Conservation (phyloP, 1,140 invertebrate genomes). For the Rhopalosiphum maidis region DNA sequence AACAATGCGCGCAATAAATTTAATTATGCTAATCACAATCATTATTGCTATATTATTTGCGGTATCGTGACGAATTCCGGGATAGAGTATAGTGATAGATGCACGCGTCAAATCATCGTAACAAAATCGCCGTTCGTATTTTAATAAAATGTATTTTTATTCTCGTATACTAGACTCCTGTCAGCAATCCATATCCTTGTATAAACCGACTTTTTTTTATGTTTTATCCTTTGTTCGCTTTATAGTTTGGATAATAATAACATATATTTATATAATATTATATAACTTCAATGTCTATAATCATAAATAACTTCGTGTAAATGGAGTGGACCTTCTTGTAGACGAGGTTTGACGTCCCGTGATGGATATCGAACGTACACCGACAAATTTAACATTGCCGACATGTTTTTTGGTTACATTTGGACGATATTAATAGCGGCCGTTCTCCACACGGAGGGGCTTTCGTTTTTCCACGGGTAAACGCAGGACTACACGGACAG, state of each 20-base stretch:
- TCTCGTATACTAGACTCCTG: background rate
- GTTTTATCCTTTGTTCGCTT: background rate
- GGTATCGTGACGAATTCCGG: background rate
- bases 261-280: background rate
- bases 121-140: background rate
- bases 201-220: background rate
- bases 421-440: conserved; percentile 44
- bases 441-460: background rate
- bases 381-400: conserved; percentile 33
- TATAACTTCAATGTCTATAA: background rate
- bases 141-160: background rate
- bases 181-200: background rate
- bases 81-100: background rate
- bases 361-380: conserved; percentile 34
- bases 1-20: background rate
- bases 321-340: background rate
- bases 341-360: conserved; percentile 13
- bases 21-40: background rate
- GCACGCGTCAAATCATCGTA: background rate
- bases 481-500: background rate
- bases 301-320: conserved; percentile 38
- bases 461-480: conserved; percentile 34
- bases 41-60: background rate
- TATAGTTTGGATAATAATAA: background rate
- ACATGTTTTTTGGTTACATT: conserved; percentile 28